These are phyloP conservation scores for Chaetodon auriga DNA, from an alignment of 2,113 vertebrate species.

Conservation along the genomic window DNA sequence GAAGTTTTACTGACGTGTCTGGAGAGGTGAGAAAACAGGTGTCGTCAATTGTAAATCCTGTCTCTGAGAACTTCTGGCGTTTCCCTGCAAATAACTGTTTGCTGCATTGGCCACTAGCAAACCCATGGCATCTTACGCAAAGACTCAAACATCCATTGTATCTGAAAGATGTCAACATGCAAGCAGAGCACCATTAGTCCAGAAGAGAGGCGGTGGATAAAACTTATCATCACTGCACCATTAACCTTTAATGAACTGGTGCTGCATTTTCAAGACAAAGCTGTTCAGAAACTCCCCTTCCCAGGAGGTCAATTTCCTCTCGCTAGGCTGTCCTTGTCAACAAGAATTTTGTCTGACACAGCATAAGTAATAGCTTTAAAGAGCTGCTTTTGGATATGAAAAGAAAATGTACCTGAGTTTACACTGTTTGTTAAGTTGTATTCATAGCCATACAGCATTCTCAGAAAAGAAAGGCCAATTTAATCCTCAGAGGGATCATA, in stretches of 20 bases:
- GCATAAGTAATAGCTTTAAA: slow-evolving; percentile 20
- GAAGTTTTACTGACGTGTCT: slow-evolving; percentile 57
- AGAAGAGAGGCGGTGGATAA: slow-evolving; percentile 50
- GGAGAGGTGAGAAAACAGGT: slow-evolving; percentile 52
- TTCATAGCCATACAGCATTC: slow-evolving; percentile 6
- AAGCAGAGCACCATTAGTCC: slow-evolving; percentile 57
- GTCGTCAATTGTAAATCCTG: slow-evolving; percentile 54
- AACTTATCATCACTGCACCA: slow-evolving; percentile 70
- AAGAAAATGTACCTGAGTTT: slow-evolving; percentile 17
- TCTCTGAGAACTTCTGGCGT: slow-evolving; percentile 24
- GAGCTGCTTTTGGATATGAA: not conserved
- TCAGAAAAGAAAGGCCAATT: slow-evolving; percentile 6
- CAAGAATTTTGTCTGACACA: slow-evolving; percentile 12
- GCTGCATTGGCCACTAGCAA: not conserved
- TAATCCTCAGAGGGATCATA: slow-evolving; percentile 28
- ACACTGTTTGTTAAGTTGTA: slow-evolving; percentile 9
- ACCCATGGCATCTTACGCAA: slow-evolving; percentile 5
- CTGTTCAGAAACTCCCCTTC: slow-evolving; percentile 59
- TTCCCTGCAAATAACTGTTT: slow-evolving; percentile 14
- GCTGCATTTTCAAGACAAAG: slow-evolving; percentile 66
- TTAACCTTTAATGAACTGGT: slow-evolving; percentile 75
- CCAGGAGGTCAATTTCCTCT: slow-evolving; percentile 38
- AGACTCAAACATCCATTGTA: slow-evolving; percentile 53
- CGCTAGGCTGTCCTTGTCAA: slow-evolving; percentile 39
- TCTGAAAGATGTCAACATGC: slow-evolving; percentile 50